Percentiles rank a stretch among this genome's conserved stretches.
phyloP scores from a whole-genome alignment of 2,888 invertebrate species.

The Drosophila pegasa region DNA sequence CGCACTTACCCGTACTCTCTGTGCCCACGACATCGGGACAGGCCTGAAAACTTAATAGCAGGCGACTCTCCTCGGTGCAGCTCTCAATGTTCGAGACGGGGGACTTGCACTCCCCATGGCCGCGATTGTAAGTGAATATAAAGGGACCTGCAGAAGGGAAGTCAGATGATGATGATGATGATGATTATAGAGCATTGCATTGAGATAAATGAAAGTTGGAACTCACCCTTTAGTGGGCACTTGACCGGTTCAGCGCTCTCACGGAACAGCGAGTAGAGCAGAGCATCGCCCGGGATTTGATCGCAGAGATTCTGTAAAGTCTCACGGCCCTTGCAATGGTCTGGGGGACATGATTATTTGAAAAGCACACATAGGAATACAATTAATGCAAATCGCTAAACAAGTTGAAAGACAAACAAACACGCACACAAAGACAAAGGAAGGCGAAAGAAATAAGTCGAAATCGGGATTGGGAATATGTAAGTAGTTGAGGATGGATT shows the following conservation, averaged over 20 bases:
- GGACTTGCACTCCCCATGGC: conserved; percentile 94
- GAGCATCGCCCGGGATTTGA: conserved; percentile 94
- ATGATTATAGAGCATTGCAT: conserved; percentile 11
- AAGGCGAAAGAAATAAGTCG: conserved; percentile 28
- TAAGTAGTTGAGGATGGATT: conserved; percentile 42
- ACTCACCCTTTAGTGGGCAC: conserved; percentile 89
- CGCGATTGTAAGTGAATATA: conserved; percentile 96
- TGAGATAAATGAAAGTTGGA: conserved; percentile 21
- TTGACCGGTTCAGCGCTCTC: conserved; percentile 94
- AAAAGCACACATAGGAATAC: conserved; percentile 81
- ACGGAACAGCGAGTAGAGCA: conserved; percentile 95
- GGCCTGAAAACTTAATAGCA: conserved; percentile 96
- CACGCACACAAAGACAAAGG: conserved; percentile 59
- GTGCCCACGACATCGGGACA: conserved; percentile 96
- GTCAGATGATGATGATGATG: not conserved
- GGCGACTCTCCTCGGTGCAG: conserved; percentile 95
- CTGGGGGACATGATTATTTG: conserved; percentile 85
- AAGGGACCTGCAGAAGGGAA: conserved; percentile 86
- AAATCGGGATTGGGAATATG: conserved; percentile 41
- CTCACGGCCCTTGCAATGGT: conserved; percentile 86
- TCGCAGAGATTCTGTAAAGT: conserved; percentile 93
- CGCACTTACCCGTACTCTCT: conserved; percentile 92
- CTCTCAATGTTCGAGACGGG: conserved; percentile 97
- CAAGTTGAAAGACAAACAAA: conserved; percentile 35
- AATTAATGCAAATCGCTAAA: conserved; percentile 84